Base-by-base conservation (phyloP, 2,113 vertebrate species). In the Calcarius ornatus region DNA sequence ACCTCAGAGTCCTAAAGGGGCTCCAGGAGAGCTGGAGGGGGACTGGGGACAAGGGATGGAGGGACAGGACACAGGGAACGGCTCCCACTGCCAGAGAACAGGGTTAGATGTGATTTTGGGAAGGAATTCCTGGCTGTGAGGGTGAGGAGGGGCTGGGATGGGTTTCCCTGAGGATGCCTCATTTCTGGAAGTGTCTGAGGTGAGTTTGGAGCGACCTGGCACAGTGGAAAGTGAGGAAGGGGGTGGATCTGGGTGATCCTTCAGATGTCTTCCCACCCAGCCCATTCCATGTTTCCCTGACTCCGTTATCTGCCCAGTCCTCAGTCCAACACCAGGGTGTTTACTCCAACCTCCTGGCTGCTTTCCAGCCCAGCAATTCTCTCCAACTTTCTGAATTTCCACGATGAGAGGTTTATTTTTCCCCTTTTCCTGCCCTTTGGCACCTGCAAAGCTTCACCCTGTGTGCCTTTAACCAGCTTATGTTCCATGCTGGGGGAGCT, bases 71-170 rank as follows among this genome's bases (percentile, higher is more conserved):
- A 1, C 31, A 28, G 51, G 60, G 60, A 38, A 59, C 59, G 68
- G 37, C 5, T 35, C 17, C 11, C 17, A 42, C 1, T 72, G 65
- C 1, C 3, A 71, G 1, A 57, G 50, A 11, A 17, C 1, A 48
- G 76, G 3, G 3, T 0, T 15, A 0, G 51, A 0, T 59, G 68
- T 60, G 77, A 43, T 28, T 0, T 6, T 17, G 45, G 69, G 45
- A 5, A n/a, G 60, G 20, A 59, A 73, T 88, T n/a, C 2, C 2
- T 57, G 2, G 2, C 31, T 57, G 31, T 0, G 43, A 57, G 51
- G 59, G 22, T 50, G 43, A 1, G 1, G 33, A 59, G 16, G 13
- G 37, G 27, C 77, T 53, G 60, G 68, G 11, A 9, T 66, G 60
- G 33, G 53, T 0, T 66, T 73, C 45, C 51, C 43, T 6, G 51